These are phyloP conservation scores for Phania funesta DNA, from an alignment of 2,888 invertebrate genomes.

Conservation along the genomic window DNA sequence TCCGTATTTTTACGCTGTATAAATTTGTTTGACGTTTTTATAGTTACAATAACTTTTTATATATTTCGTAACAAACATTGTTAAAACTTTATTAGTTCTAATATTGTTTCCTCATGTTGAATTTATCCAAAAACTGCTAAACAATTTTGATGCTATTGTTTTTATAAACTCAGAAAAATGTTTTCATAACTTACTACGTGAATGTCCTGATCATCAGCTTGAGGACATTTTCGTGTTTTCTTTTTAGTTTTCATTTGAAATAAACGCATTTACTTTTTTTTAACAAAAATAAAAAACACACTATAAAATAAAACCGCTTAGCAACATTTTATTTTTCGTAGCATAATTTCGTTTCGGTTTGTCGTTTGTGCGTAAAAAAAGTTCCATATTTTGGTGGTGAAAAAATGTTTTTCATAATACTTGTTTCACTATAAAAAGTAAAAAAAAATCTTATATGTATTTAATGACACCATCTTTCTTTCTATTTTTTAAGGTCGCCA, in stretches of 20 bases:
- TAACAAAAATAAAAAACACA: not conserved
- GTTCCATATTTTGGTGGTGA: no score
- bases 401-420: no score
- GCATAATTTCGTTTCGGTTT: no score
- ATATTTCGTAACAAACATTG: slow-evolving; percentile 42
- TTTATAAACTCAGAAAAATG: slow-evolving; percentile 54
- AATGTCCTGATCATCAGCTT: slow-evolving; percentile 61
- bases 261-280: not conserved
- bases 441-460: no score
- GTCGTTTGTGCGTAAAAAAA: no score
- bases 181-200: slow-evolving; percentile 44
- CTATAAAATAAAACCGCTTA: not conserved
- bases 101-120: slow-evolving; percentile 49
- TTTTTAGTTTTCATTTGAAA: slow-evolving; percentile 32
- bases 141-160: slow-evolving; percentile 32
- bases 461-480: no score
- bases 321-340: no score
- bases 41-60: not conserved
- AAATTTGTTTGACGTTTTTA: slow-evolving; percentile 36
- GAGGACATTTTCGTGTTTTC: slow-evolving; percentile 15
- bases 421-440: no score
- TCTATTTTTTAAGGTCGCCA: no score
- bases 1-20: no score
- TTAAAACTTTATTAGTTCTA: slow-evolving; percentile 61
- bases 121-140: slow-evolving; percentile 33